phyloP scores from a whole-genome alignment of 2,113 vertebrate species.

The Chrysochloris asiatica region DNA sequence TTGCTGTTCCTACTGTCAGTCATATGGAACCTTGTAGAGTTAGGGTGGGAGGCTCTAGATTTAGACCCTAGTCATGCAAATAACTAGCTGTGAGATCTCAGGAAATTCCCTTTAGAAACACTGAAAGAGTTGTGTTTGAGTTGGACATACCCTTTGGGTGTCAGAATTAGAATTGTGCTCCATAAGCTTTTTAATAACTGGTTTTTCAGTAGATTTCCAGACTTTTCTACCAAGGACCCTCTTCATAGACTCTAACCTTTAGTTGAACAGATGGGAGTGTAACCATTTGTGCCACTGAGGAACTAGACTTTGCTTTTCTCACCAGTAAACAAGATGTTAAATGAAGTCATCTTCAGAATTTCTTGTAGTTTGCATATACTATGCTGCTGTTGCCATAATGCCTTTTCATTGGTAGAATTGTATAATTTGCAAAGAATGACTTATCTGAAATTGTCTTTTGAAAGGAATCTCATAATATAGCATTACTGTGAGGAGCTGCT shows the following conservation, averaged over 20 bases:
- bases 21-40: background rate
- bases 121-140: background rate
- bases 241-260: background rate
- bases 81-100: background rate
- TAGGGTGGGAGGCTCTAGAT: background rate
- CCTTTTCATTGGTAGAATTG: background rate
- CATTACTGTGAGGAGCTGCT: background rate
- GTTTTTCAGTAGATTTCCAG: background rate
- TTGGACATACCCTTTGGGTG: no score
- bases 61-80: background rate
- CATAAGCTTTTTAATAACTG: background rate
- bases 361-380: background rate
- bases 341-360: background rate
- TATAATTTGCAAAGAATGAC: background rate
- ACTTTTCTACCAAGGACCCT: background rate
- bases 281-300: background rate
- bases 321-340: background rate
- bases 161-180: background rate
- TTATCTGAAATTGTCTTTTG: background rate
- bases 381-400: background rate
- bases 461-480: background rate
- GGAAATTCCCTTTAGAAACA: background rate
- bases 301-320: background rate
- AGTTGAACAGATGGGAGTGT: background rate
- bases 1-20: background rate